phyloP scores from a whole-genome alignment of 2,888 invertebrate species.

The Cylindroiulus punctatus region DNA sequence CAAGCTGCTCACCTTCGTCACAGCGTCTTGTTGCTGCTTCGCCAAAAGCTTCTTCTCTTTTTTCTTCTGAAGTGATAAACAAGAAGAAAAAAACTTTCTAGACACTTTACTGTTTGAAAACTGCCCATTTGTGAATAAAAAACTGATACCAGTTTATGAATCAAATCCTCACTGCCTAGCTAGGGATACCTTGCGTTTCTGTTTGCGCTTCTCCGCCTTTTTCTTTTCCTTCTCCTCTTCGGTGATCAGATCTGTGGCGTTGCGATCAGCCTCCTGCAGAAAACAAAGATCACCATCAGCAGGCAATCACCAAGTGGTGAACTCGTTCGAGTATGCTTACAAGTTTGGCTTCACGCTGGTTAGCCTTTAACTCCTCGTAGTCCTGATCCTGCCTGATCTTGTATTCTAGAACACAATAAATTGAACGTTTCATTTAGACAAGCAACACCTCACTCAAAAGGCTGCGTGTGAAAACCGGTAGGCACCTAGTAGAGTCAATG shows the following conservation, averaged over 20 bases:
- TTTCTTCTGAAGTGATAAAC: neutral
- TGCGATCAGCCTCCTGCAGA: neutral
- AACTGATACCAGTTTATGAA: no score
- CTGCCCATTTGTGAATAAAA: no score
- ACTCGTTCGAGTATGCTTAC: neutral
- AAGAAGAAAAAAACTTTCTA: no score
- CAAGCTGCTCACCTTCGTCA: neutral
- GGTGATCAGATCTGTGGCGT: neutral
- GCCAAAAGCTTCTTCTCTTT: slow-evolving; percentile 4
- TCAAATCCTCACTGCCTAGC: neutral
- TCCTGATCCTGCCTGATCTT: neutral
- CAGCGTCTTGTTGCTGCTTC: neutral
- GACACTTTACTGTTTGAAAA: no score
- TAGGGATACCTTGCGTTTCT: neutral
- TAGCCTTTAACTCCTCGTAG: neutral
- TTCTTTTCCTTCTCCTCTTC: neutral
- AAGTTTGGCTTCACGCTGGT: neutral
- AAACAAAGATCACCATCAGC: neutral
- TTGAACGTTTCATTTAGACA: neutral
- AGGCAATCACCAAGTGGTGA: neutral
- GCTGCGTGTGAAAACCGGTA: neutral
- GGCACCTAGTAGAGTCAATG: neutral
- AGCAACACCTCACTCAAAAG: neutral
- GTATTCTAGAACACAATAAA: neutral
- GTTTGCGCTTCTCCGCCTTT: neutral